These are phyloP conservation scores for Scaptomyza reducta DNA, from an alignment of 2,888 invertebrate genomes.

Conservation along the genomic window DNA sequence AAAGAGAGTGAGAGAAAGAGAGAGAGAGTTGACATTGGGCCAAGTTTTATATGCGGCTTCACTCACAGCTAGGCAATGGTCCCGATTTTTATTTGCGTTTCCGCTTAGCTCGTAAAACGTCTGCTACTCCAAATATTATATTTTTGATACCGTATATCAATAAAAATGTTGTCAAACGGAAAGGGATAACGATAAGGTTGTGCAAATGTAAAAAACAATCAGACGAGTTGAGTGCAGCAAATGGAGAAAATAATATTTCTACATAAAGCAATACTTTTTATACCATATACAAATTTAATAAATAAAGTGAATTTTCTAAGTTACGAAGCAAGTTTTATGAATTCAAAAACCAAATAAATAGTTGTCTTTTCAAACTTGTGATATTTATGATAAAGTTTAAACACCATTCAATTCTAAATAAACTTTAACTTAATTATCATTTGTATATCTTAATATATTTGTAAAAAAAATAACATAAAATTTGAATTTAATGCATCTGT, in stretches of 20 bases:
- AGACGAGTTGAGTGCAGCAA: background rate
- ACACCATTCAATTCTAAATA: no score
- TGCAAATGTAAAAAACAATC: background rate
- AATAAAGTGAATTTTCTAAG: no score
- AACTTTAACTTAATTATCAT: no score
- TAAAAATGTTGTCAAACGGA: conserved; percentile 8
- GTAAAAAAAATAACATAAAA: no score
- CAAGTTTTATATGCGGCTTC: background rate
- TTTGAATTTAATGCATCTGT: no score
- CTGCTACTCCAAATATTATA: conserved; percentile 33
- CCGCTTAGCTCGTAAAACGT: conserved; percentile 40
- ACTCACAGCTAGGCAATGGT: conserved; percentile 16
- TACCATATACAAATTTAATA: no score
- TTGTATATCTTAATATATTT: no score
- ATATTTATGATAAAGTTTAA: no score
- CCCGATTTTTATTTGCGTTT: conserved; percentile 42
- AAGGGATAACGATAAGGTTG: conserved; percentile 11
- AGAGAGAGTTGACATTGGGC: conserved; percentile 44
- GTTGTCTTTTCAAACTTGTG: no score
- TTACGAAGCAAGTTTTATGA: no score
- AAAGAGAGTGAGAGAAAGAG: no score
- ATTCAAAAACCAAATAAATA: no score
- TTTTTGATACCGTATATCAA: conserved; percentile 22
- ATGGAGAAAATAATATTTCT: background rate
- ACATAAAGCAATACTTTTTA: background rate